phyloP scores from a whole-genome alignment of 2,113 vertebrate species.

The Engraulis encrasicolus region DNA sequence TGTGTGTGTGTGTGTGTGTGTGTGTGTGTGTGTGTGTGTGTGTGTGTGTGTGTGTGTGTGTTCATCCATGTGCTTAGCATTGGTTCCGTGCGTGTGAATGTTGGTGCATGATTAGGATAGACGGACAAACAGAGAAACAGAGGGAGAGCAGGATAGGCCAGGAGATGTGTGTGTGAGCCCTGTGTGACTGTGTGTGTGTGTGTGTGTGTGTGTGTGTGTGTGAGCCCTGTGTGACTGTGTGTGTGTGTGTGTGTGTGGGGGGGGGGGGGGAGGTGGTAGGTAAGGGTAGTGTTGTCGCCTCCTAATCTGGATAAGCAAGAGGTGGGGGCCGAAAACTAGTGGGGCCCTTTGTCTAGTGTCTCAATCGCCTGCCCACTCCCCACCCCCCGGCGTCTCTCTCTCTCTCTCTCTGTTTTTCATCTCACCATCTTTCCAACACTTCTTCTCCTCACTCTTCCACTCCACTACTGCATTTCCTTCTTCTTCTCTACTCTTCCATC shows the following conservation, averaged over 20 bases:
- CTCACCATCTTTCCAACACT: no score
- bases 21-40: background rate
- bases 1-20: background rate
- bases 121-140: background rate
- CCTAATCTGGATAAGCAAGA: constrained; percentile 11
- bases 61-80: constrained; percentile 2
- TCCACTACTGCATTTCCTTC: background rate
- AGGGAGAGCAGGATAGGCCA: background rate
- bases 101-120: background rate
- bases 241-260: background rate
- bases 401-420: no score
- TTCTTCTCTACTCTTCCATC: background rate
- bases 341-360: background rate
- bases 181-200: no score
- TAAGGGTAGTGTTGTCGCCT: background rate
- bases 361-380: no score
- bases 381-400: background rate
- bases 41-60: background rate
- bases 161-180: background rate
- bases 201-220: background rate
- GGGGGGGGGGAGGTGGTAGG: background rate
- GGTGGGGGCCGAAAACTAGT: background rate
- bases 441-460: constrained; percentile 1
- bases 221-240: no score
- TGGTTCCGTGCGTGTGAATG: background rate